A percentile compares a stretch with the other conserved stretches of the same genome.
Conservation (phyloP, 2,797 vertebrate species). For the Sebastes flavidus region DNA sequence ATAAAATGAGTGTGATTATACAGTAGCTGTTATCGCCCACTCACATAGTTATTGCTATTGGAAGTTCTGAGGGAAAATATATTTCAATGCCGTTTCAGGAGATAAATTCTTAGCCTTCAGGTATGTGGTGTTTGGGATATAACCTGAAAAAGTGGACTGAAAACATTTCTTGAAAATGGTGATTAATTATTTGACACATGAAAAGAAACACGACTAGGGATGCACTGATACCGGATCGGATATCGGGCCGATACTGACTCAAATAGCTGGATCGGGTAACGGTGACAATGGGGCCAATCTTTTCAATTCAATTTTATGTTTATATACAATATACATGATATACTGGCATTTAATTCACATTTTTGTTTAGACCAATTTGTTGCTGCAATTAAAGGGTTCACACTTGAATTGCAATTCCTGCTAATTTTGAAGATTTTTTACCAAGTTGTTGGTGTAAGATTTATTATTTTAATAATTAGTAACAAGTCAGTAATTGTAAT, state of each 20-base stretch:
- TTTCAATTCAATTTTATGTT: too few relatives aligned
- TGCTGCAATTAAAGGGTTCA: too few relatives aligned
- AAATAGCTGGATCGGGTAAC: too few relatives aligned
- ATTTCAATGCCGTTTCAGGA: not conserved
- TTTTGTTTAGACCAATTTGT: too few relatives aligned
- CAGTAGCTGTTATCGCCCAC: slow-evolving; percentile 15
- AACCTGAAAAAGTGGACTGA: not conserved
- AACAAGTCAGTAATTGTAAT: too few relatives aligned
- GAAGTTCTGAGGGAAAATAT: not conserved
- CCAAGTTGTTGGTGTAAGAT: too few relatives aligned
- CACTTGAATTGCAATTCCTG: too few relatives aligned
- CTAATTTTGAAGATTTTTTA: not conserved
- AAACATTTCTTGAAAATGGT: not conserved
- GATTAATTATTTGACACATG: not conserved
- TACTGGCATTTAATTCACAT: too few relatives aligned
- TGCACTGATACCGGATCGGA: not conserved
- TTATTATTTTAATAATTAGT: too few relatives aligned
- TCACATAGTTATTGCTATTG: slow-evolving; percentile 8
- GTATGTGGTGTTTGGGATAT: not conserved
- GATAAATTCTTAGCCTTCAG: not conserved
- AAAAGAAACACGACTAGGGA: not conserved
- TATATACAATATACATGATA: too few relatives aligned
- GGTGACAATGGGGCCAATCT: too few relatives aligned
- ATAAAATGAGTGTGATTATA: slow-evolving; percentile 18
- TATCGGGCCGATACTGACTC: too few relatives aligned